These are phyloP conservation scores for Todus mexicanus DNA, from an alignment of 2,797 vertebrate genomes.

Conservation along the genomic window DNA sequence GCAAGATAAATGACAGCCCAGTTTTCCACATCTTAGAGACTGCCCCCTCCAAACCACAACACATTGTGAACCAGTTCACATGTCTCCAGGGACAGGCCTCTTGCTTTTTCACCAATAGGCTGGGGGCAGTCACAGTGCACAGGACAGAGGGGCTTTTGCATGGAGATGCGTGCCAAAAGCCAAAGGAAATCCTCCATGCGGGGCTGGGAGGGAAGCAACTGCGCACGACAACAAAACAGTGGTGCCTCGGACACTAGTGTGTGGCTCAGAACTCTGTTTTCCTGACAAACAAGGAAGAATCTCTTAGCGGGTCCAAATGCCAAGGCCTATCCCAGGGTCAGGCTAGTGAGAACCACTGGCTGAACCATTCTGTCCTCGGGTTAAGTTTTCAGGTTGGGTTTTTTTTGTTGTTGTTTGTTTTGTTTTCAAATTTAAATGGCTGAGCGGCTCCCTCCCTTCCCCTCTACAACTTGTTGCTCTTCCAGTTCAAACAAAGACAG, in stretches of 20 bases:
- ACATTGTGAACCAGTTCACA: neutral
- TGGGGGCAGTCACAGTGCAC: neutral
- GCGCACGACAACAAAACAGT: neutral
- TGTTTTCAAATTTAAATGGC: slow-evolving; percentile 12
- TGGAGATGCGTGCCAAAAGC: neutral
- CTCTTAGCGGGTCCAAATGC: neutral
- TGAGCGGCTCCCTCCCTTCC: neutral
- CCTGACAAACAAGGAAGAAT: slow-evolving; percentile 38
- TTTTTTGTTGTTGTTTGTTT: neutral
- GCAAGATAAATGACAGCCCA: slow-evolving; percentile 16
- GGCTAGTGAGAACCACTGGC: slow-evolving; percentile 30
- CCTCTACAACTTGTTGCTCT: slow-evolving; percentile 26
- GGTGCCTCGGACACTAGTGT: neutral
- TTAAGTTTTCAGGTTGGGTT: neutral
- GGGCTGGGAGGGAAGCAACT: neutral
- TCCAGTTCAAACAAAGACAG: slow-evolving; percentile 59
- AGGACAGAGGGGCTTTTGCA: neutral
- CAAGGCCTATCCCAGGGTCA: slow-evolving; percentile 5
- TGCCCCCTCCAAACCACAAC: slow-evolving; percentile 41
- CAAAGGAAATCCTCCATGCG: slow-evolving; percentile 32
- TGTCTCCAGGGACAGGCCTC: neutral
- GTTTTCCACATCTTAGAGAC: slow-evolving; percentile 17
- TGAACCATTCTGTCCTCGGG: slow-evolving; percentile 14
- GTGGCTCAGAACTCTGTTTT: neutral
- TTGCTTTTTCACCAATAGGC: neutral